phyloP scores from a whole-genome alignment of 2,797 vertebrate species.

The Phyllotis vaccarum region DNA sequence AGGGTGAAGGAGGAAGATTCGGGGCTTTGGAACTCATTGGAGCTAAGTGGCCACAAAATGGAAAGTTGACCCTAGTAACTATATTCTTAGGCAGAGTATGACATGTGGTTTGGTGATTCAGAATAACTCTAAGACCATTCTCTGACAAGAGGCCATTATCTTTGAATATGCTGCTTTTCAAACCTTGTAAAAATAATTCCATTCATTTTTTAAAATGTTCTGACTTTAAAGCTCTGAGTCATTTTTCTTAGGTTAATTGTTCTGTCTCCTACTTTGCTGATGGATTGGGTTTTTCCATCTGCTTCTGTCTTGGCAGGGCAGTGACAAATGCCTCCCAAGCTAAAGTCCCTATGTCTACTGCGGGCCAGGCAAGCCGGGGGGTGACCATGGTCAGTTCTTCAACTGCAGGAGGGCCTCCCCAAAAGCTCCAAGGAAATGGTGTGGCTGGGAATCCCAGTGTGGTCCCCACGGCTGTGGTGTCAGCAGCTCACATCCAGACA shows the following conservation, averaged over 20 bases:
- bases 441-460: conserved; percentile 88
- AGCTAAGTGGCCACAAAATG: background rate
- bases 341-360: conserved; percentile 93
- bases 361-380: conserved; percentile 92
- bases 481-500: conserved; percentile 93
- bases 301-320: conserved; percentile 89
- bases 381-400: conserved; percentile 94
- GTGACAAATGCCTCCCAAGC: conserved; percentile 92
- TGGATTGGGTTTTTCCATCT: conserved; percentile 2
- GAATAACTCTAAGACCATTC: conserved; percentile 23
- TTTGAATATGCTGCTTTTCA: conserved; percentile 48
- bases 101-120: background rate
- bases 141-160: background rate
- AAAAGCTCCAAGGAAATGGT: conserved; percentile 91
- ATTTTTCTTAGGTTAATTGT: conserved; percentile 32
- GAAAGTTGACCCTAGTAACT: background rate
- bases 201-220: conserved; percentile 44
- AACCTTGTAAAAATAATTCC: conserved; percentile 38
- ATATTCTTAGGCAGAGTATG: background rate
- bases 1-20: background rate
- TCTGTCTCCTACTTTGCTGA: conserved; percentile 52
- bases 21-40: background rate
- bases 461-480: conserved; percentile 90
- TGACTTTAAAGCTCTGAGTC: conserved; percentile 18
- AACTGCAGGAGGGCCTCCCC: conserved; percentile 85